Base-by-base conservation (phyloP, 1,140 invertebrate species). In the Hypsibius dujardini region DNA sequence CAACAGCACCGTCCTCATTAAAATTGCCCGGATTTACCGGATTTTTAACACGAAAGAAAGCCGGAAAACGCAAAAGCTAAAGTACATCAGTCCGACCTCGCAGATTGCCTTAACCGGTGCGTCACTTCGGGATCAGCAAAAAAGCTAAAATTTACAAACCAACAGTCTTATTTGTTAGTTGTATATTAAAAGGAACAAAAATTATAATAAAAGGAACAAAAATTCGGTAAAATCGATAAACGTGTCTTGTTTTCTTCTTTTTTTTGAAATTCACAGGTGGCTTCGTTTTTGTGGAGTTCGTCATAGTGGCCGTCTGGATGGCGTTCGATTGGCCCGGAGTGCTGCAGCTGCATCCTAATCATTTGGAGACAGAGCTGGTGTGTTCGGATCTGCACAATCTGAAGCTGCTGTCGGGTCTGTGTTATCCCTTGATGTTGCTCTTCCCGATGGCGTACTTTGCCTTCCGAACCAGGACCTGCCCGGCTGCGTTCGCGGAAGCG, bases 1-100 rank as follows among this genome's bases (percentile, higher is more conserved):
- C 74, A 85, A 85, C 74, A 78, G 83, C 1, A 83, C 84, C 1
- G 78, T 85, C 1, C 82, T 83, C 3, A 84, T 84, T 2, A 85
- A 85, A 74, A 85, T 83, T 45, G 84, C 83, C 72, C 75, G 84
- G 70, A 84, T 85, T 50, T 81, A 83, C 28, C 76, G 84, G 45
- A 85, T 85, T 75, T 85, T 85, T 75, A 76, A 74, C 72, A 70
- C 70, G 28, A 70, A 59, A 45, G 71, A 75, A 7, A 15, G 62
- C 62, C 47, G 47, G 7, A 75, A 72, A 60, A 73, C 73, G 1
- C 75, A 74, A 15, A 75, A 75, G 73, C 40, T 69, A n/a, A 46
- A 46, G 14, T 73, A 74, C 56, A 73, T 71, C 42, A 73, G 72
- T 40, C 73, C 73, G 14, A 2, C 15, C 46, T 73, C 73, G 3